Conservation (phyloP, 1,140 invertebrate species). For the Pseudoatta argentina region DNA sequence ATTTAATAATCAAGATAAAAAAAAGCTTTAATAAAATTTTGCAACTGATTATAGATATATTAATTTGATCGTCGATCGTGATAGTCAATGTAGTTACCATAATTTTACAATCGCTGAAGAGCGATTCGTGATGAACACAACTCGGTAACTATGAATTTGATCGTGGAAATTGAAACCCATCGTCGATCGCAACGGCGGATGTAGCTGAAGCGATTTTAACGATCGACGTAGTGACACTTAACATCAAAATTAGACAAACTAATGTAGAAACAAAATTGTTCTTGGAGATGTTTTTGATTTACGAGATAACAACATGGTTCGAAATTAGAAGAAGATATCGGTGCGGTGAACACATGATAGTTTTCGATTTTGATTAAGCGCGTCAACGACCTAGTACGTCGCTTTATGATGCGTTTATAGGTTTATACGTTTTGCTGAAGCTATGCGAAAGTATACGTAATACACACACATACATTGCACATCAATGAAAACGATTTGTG, state of each 20-base stretch:
- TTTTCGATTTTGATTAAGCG: constrained; percentile 58
- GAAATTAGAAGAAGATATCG: constrained; percentile 57
- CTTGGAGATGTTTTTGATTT: constrained; percentile 24
- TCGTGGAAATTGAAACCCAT: constrained; percentile 35
- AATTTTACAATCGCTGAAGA: constrained; percentile 27
- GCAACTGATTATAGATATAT: constrained; percentile 25
- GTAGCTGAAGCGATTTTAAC: constrained; percentile 35
- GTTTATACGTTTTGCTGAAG: constrained; percentile 79
- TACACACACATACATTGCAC: not conserved
- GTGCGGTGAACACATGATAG: constrained; percentile 50
- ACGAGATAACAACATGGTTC: constrained; percentile 22
- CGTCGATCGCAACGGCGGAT: not conserved
- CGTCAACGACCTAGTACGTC: constrained; percentile 47
- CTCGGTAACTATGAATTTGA: constrained; percentile 44
- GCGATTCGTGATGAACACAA: not conserved
- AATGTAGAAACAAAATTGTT: constrained; percentile 24
- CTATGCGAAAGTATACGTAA: constrained; percentile 29
- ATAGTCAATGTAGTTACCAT: not conserved
- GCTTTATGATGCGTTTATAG: constrained; percentile 75
- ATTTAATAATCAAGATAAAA: not conserved
- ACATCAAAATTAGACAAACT: constrained; percentile 43
- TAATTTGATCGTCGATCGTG: constrained; percentile 52
- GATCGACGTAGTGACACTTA: constrained; percentile 43
- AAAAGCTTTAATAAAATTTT: constrained; percentile 27
- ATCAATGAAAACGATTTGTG: constrained; percentile 55